Percentiles rank a stretch among this genome's conserved stretches.
Conservation (phyloP, 2,797 vertebrate genomes). For the Phrynocephalus vlangalii region DNA sequence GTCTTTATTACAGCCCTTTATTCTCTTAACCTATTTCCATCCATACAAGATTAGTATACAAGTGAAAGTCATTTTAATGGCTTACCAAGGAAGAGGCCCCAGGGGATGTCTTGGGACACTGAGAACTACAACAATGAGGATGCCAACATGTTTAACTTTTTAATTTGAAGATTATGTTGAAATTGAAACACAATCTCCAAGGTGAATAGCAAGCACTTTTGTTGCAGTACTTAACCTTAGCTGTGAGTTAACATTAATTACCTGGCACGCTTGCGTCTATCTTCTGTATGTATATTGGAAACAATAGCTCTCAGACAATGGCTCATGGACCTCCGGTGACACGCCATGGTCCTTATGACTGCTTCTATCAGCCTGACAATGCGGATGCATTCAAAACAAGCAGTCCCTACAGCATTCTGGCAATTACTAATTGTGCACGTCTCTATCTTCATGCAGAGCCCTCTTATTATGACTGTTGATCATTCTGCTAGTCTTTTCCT, state of each 20-base stretch:
- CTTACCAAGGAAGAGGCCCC: constrained; percentile 69
- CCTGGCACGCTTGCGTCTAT: constrained; percentile 41
- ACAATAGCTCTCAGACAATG: constrained; percentile 49
- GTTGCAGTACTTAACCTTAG: constrained; percentile 72
- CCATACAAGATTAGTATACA: constrained; percentile 62
- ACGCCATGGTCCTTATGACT: constrained; percentile 15
- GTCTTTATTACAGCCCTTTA: constrained; percentile 44
- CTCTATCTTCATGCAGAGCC: constrained; percentile 3
- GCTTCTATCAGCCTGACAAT: constrained; percentile 16
- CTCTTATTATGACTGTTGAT: constrained; percentile 11
- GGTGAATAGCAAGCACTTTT: constrained; percentile 70
- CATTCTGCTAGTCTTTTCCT: constrained; percentile 1
- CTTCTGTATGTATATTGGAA: constrained; percentile 37
- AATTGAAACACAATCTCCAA: constrained; percentile 74
- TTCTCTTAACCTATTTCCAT: constrained; percentile 66
- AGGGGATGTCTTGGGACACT: constrained; percentile 68
- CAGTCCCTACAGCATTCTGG: constrained; percentile 15
- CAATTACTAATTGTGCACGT: not conserved
- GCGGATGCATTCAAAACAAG: constrained; percentile 15
- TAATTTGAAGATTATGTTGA: constrained; percentile 75
- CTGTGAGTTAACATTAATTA: constrained; percentile 72
- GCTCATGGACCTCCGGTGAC: constrained; percentile 9
- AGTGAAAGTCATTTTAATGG: constrained; percentile 63
- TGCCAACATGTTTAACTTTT: constrained; percentile 73
- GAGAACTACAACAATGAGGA: constrained; percentile 61